A percentile compares a stretch with the other conserved stretches of the same genome.
Evolutionary conservation across 2,113 vertebrate genomes (phyloP).

Genomic region (Anoplopoma fimbria): DNA sequence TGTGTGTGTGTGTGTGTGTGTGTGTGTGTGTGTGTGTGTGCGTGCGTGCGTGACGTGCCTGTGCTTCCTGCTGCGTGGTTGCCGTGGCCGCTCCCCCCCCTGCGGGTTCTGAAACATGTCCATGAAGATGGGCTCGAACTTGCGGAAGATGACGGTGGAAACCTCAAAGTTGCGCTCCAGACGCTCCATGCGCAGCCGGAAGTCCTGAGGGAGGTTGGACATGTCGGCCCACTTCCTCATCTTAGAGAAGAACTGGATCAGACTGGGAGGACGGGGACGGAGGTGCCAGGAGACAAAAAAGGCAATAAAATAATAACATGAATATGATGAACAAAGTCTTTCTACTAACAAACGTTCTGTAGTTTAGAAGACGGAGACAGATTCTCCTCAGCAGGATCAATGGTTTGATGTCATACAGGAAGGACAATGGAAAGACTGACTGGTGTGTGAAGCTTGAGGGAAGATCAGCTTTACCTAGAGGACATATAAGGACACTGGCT

Average conservation of each 20-base stretch:
- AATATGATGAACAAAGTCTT: too few species aligned
- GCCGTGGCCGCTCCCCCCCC: conserved; percentile 86
- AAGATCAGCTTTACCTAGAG: too few species aligned
- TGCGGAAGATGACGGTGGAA: conserved; percentile 96
- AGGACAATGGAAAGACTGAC: too few species aligned
- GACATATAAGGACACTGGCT: too few species aligned
- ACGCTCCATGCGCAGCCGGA: conserved; percentile 90
- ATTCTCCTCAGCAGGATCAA: too few species aligned
- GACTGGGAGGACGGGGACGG: conserved; percentile 78
- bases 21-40: background rate
- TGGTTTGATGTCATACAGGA: too few species aligned
- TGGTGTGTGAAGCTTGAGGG: too few species aligned
- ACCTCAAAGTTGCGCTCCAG: conserved; percentile 98
- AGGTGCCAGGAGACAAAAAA: too few species aligned
- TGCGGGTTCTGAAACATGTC: conserved; percentile 94
- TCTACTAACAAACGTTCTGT: too few species aligned
- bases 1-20: conserved; percentile 43
- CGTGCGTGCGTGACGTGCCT: conserved; percentile 77
- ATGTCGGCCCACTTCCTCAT: conserved; percentile 99
- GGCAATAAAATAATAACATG: too few species aligned
- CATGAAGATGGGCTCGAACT: conserved; percentile 98
- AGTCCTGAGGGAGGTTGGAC: conserved; percentile 92
- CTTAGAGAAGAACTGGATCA: conserved; percentile 99
- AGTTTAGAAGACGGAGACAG: too few species aligned
- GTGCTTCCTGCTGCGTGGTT: conserved; percentile 93